Evolutionary conservation across 2,888 invertebrate genomes (phyloP).

Genomic region (Ditula angustiorana): DNA sequence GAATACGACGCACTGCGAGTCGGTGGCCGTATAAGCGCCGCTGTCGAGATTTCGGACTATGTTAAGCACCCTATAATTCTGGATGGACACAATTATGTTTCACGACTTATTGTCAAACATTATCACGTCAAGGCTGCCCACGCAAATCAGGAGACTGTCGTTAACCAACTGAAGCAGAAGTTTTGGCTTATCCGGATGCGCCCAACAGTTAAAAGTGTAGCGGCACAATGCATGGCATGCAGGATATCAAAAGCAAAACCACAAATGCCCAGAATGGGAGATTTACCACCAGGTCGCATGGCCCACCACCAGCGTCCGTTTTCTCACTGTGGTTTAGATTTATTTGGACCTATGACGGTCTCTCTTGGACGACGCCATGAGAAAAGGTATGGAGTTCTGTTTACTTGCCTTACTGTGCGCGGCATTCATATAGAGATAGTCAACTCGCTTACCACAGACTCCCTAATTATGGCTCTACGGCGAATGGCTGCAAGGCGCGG

Average conservation of each 20-base stretch:
- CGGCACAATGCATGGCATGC: neutral
- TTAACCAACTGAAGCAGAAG: no score
- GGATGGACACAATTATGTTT: conserved; percentile 4
- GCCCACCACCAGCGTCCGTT: neutral
- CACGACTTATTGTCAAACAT: conserved; percentile 1
- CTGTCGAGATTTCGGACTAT: neutral
- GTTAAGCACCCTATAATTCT: conserved; percentile 13
- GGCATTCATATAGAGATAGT: neutral
- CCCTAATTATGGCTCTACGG: neutral
- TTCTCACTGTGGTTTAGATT: no score
- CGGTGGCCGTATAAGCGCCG: conserved; percentile 11
- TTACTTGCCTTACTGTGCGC: neutral
- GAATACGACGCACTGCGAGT: neutral
- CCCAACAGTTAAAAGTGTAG: no score
- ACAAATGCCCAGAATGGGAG: neutral
- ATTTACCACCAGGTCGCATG: neutral
- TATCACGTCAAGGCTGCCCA: no score
- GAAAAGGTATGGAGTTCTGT: neutral
- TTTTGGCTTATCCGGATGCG: no score
- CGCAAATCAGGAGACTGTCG: no score
- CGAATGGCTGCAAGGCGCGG: neutral
- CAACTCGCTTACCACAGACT: neutral
- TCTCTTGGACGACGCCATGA: neutral
- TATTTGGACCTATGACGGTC: neutral
- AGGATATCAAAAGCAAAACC: neutral